Evolutionary conservation across 2,797 vertebrate genomes (phyloP), one percentile per base, ranked within the genome.

Genomic region (Delichon dasypus): DNA sequence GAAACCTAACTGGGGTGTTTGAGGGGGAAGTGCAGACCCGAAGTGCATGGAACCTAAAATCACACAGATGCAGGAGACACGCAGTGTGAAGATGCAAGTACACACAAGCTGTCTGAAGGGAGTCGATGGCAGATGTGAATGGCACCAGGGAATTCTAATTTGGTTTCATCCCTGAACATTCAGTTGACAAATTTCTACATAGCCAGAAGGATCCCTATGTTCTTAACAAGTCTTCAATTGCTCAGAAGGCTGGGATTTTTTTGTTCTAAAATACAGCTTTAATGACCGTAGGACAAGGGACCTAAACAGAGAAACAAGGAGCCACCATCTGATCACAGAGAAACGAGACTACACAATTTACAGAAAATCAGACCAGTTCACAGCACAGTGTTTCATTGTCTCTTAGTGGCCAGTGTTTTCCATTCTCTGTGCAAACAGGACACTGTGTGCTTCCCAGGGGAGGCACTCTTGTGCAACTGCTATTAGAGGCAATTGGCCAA

Each of bases 271-370:
- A 78, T 85, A 30, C 38, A 84, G 34, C 18, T 88, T 85, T 86
- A 70, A 51, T 48, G 54, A 60, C 44, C 38, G 26, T 18, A 77
- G 79, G 73, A 65, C 54, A 66, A 73, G 62, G 42, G 38, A 42
- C 22, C 36, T 76, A 66, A 93, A 88, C 20, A 80, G 89, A 58
- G 82, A 54, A 61, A 70, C 22, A 50, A 70, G 51, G 45, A 83
- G 38, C 16, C 19, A 68, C 50, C n/a, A 29, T 34, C 71, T 72
- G 54, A 93, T 20, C 45, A 54, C 68, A 73, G 45, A 84, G 82
- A 75, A 85, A 38, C 15, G 27, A 95, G 66, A 92, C 64, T 74
- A 90, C 95, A 90, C 50, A 79, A 57, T 72, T 81, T 84, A 93
- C 21, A 76, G 58, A 72, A 95, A 51, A 10, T 2, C 68, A 88